These are phyloP conservation scores for Aphis gossypii DNA, from an alignment of 1,140 invertebrate species.

Conservation along the genomic window DNA sequence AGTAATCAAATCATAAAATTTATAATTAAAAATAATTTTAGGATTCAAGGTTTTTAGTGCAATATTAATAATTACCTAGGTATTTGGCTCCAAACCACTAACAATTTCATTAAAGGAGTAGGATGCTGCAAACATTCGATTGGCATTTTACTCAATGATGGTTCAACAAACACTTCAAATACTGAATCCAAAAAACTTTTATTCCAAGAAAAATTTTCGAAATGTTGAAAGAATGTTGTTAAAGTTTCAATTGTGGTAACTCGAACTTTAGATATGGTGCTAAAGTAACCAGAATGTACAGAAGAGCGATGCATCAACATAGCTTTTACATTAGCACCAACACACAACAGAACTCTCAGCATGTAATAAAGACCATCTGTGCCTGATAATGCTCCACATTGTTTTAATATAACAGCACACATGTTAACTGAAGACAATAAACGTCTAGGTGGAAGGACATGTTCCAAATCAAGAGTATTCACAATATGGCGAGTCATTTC, in stretches of 20 bases:
- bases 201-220: slow-evolving; percentile 75
- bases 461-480: slow-evolving; percentile 67
- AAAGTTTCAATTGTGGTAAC: slow-evolving; percentile 70
- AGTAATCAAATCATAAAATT: background rate
- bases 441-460: slow-evolving; percentile 75
- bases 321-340: slow-evolving; percentile 37
- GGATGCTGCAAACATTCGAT: slow-evolving; percentile 84
- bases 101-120: slow-evolving; percentile 80
- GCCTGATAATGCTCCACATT: slow-evolving; percentile 81
- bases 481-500: slow-evolving; percentile 47
- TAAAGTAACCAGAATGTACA: slow-evolving; percentile 71
- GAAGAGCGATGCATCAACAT: slow-evolving; percentile 6
- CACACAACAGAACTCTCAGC: slow-evolving; percentile 68
- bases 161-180: slow-evolving; percentile 83
- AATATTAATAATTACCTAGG: slow-evolving; percentile 65
- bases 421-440: slow-evolving; percentile 80
- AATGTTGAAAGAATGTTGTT: slow-evolving; percentile 80
- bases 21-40: background rate
- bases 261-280: slow-evolving; percentile 74
- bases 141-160: slow-evolving; percentile 77
- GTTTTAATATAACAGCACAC: slow-evolving; percentile 80
- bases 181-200: slow-evolving; percentile 68
- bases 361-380: slow-evolving; percentile 73
- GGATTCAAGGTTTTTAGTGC: background rate
- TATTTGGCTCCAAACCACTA: slow-evolving; percentile 79